phyloP scores from a whole-genome alignment of 2,888 invertebrate genomes.

The Phyllotreta cruciferae region DNA sequence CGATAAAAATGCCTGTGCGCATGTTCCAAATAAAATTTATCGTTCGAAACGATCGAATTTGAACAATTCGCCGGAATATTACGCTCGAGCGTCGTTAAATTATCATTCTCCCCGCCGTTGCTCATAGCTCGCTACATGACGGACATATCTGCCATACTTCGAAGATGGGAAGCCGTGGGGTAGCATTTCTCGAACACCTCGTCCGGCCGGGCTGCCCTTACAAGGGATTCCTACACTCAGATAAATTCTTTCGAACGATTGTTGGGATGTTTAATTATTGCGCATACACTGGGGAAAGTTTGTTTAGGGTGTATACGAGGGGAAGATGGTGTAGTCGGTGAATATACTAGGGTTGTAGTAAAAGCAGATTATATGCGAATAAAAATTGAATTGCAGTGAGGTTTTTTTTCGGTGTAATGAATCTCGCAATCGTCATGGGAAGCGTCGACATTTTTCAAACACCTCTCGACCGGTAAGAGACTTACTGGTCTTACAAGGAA shows the following conservation, averaged over 20 bases:
- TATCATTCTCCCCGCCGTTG: slow-evolving; percentile 38
- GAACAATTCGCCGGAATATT: slow-evolving; percentile 37
- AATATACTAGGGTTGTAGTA: background rate
- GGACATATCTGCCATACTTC: slow-evolving; percentile 33
- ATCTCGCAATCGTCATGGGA: slow-evolving; percentile 21
- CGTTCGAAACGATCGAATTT: slow-evolving; percentile 32
- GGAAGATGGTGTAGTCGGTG: background rate
- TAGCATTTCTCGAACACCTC: slow-evolving; percentile 47
- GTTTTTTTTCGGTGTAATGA: slow-evolving; percentile 15
- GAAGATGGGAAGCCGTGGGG: slow-evolving; percentile 30
- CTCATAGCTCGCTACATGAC: slow-evolving; percentile 34
- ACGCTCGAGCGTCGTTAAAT: slow-evolving; percentile 38
- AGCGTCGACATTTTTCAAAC: slow-evolving; percentile 45
- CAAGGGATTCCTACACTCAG: slow-evolving; percentile 30
- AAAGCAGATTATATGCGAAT: background rate
- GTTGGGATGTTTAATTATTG: background rate
- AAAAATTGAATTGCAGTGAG: background rate
- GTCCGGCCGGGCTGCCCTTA: slow-evolving; percentile 35
- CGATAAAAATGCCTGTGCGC: slow-evolving; percentile 29
- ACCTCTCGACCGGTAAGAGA: slow-evolving; percentile 41
- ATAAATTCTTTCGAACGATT: background rate
- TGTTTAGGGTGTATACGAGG: no score
- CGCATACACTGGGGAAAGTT: no score
- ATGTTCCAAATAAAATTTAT: slow-evolving; percentile 34
- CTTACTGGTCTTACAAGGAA: slow-evolving; percentile 31